phyloP scores from a whole-genome alignment of 1,140 invertebrate species.

The Saxidomus purpurata region DNA sequence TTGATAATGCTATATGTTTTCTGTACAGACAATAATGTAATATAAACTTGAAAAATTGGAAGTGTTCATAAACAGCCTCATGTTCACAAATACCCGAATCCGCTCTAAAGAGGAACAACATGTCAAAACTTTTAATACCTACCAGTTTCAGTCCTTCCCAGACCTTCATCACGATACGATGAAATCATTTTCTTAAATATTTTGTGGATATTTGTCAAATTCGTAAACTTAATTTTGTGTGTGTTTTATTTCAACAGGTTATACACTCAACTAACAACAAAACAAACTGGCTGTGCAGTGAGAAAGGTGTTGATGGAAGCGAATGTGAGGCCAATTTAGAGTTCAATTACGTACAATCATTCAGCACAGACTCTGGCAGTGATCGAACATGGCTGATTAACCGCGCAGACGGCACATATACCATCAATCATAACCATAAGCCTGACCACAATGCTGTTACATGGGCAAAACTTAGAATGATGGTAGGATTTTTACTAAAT shows the following conservation, averaged over 20 bases:
- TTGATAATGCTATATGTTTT: too few species aligned
- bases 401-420: background rate
- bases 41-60: too few species aligned
- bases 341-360: background rate
- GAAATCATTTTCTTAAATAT: too few species aligned
- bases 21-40: too few species aligned
- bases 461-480: background rate
- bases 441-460: background rate
- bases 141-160: too few species aligned
- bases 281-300: background rate
- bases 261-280: background rate
- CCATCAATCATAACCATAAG: background rate
- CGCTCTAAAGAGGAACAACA: too few species aligned
- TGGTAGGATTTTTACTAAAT: background rate
- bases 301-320: background rate
- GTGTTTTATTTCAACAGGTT: background rate
- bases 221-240: too few species aligned
- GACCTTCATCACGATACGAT: too few species aligned
- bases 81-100: too few species aligned
- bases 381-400: background rate
- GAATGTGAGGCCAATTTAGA: background rate
- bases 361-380: background rate
- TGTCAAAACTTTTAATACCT: too few species aligned
- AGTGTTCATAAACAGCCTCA: too few species aligned
- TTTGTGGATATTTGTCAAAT: too few species aligned